Base-by-base conservation (phyloP, 2,888 invertebrate species). In the Cryptus armator region DNA sequence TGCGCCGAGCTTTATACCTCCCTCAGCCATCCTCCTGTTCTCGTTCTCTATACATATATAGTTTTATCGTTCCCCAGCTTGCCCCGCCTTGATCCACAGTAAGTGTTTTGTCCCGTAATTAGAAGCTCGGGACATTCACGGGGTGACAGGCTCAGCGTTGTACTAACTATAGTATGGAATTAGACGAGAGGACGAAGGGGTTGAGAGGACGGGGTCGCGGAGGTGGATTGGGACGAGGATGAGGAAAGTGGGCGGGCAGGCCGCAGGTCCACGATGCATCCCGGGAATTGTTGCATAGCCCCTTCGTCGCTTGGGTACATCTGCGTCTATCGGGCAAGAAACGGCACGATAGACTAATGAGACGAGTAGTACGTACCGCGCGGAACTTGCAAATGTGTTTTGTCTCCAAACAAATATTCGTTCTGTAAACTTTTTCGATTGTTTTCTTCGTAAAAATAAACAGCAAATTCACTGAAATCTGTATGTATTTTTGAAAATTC, bases 101-200 rank as follows among this genome's bases (percentile, higher is more conserved):
- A 78, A 81, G 84, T 83, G 78, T 84, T 84, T 81, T 81, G 81
- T 86, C 59, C 78, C 72, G 68, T 85, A 85, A 85, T 85, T 83
- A 76, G 83, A 77, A 85, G 83, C 71, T 46, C 46, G 68, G 68
- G 44, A 75, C 66, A 77, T 80, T 77, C 56, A 44, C 66, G 53
- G 70, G 64, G 53, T 51, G 76, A 71, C 71, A 76, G 71, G 70
- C 75, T 67, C 19, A 53, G 29, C 16, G 24, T 77, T 37, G 56
- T 43, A 48, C 64, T n/a, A 62, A 14, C 43, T 67, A 68, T 68
- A 68, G 43, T 12, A 43, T n/a, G 66, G 79, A 16, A 67, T 70
- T 53, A 24, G 62, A 12, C 9, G 14, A 16, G 66, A 46, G 76
- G 48, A 37, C 75, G 59, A 56, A 62, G 70, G 5, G 80, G 79